These are phyloP conservation scores for Anas platyrhynchos DNA, from an alignment of 2,113 vertebrate species.

Conservation along the genomic window DNA sequence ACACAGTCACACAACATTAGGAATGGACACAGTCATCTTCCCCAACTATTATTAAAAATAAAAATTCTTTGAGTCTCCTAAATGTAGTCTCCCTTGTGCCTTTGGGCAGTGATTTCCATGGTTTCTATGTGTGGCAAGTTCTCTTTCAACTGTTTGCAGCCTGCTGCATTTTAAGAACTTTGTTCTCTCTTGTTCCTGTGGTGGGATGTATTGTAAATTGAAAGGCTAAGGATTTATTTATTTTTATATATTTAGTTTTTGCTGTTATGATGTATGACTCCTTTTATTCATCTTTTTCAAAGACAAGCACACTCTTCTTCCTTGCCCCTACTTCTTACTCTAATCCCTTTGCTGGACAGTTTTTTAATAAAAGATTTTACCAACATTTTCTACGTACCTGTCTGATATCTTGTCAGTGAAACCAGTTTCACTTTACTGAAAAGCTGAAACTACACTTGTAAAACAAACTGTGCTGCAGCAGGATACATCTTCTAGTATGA, in stretches of 20 bases:
- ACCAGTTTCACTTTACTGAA: not conserved
- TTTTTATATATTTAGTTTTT: not conserved
- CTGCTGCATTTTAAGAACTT: not conserved
- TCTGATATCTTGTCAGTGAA: not conserved
- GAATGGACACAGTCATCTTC: not conserved
- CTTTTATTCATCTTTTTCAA: not conserved
- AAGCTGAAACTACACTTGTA: not conserved
- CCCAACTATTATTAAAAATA: not conserved
- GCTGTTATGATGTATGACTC: not conserved
- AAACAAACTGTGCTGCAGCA: not conserved
- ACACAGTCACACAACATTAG: not conserved
- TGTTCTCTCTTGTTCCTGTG: not conserved
- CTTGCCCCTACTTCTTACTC: not conserved
- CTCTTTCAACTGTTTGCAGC: not conserved
- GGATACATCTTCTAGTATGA: not conserved
- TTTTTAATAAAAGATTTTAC: not conserved
- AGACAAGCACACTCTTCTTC: not conserved
- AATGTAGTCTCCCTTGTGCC: not conserved
- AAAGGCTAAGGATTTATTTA: not conserved
- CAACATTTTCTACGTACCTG: not conserved
- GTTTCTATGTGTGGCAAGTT: rapidly evolving
- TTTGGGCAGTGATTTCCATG: not conserved
- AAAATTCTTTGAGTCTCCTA: not conserved
- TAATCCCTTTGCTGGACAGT: not conserved
- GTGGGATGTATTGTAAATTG: not conserved